These are phyloP conservation scores for Neomorphus geoffroyi DNA, from an alignment of 2,797 vertebrate species.

Conservation along the genomic window DNA sequence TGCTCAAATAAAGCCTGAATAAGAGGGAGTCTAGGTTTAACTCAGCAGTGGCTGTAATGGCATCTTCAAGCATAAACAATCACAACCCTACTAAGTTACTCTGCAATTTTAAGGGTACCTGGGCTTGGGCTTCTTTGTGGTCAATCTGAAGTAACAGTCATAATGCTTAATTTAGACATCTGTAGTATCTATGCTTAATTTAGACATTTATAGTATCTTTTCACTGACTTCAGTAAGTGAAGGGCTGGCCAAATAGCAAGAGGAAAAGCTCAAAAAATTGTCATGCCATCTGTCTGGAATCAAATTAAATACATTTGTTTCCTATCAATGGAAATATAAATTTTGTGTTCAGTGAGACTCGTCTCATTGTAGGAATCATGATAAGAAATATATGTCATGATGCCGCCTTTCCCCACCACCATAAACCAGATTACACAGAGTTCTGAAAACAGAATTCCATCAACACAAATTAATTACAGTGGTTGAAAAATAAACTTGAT, in stretches of 20 bases:
- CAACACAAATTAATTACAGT: not conserved
- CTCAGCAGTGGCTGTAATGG: not conserved
- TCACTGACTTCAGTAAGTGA: not conserved
- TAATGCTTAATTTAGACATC: not conserved
- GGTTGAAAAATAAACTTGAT: not conserved
- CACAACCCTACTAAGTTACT: not conserved
- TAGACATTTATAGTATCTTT: not conserved
- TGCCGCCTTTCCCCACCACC: fast-evolving
- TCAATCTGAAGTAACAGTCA: not conserved
- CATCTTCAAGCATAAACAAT: not conserved
- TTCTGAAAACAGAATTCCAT: not conserved
- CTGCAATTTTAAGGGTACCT: not conserved
- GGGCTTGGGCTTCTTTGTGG: not conserved
- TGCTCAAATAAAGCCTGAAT: not conserved
- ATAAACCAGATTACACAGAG: not conserved
- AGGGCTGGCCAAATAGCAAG: not conserved
- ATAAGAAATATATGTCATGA: not conserved
- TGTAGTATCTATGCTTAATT: not conserved
- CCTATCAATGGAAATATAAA: not conserved
- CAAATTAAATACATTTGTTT: not conserved
- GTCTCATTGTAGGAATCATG: not conserved
- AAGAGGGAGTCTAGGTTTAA: not conserved
- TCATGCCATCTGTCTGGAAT: not conserved
- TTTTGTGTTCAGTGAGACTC: not conserved
- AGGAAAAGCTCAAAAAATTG: not conserved